Base-by-base conservation (phyloP, 1,140 invertebrate genomes). In the Drosophila kanapiae region DNA sequence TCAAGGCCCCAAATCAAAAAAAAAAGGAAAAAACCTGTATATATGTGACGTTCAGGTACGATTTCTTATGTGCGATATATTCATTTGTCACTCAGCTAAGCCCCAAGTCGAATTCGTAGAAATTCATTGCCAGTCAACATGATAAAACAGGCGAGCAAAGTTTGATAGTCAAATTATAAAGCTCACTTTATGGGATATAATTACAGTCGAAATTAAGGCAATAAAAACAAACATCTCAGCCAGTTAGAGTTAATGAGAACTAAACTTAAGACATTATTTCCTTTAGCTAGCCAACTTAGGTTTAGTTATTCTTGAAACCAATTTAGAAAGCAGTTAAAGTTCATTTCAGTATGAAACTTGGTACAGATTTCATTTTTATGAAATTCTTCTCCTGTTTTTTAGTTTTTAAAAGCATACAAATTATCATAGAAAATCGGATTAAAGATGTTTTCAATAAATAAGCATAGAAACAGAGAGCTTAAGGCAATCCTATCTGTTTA, bases 1-100 rank as follows among this genome's bases (percentile, higher is more conserved):
- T 49, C 68, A 49, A 68, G 23, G 62, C 48, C 31, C 37, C 23
- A 40, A 49, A 60, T 40, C 57, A 42, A 29, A 31, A 31, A 29
- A 31, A 31, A 7, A 31, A 31, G 7, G 7, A 31, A 31, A 31
- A 51, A 16, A 1, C 6, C 29, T 38, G 11, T 54, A 23, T 54
- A 37, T 37, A 13, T 37, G 23, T 1, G 16, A 4, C 7, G 37
- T 14, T 23, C 35, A 56, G 33, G 53, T 56, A 56, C 33, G 10
- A 56, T 6, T 23, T 56, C 5, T 13, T 23, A 13, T 13, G 31
- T 18, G 31, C 1, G 16, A 18, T 53, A 35, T 53, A 53, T 18
- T 56, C 35, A 56, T 56, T 63, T 42, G 33, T 40, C 27, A 56
- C 18, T 27, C 27, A 9, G 27, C 23, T 18, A 11, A 27, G 23